A percentile compares a stretch with the other conserved stretches of the same genome.
phyloP scores from a whole-genome alignment of 2,113 vertebrate species.

The Ramphastos sulfuratus region DNA sequence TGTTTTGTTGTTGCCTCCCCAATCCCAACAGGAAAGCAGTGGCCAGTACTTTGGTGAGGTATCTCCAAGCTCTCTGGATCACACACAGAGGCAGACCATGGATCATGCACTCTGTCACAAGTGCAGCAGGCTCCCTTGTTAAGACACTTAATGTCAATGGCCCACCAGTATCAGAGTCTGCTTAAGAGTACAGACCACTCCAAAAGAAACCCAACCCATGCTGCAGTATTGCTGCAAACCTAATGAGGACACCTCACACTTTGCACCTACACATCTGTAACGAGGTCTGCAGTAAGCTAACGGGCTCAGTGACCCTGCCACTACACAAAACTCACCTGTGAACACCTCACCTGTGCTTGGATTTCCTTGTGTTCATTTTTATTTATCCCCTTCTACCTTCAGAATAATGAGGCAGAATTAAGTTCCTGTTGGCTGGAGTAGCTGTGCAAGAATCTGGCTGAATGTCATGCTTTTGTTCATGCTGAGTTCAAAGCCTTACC shows the following conservation, averaged over 20 bases:
- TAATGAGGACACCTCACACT: background rate
- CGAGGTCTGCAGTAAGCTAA: background rate
- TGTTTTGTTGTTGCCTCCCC: background rate
- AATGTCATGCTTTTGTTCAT: background rate
- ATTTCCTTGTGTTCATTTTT: background rate
- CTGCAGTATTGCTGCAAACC: background rate
- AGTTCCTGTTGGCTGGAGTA: background rate
- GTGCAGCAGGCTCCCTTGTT: background rate
- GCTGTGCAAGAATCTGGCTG: background rate
- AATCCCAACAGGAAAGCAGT: background rate
- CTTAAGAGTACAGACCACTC: background rate
- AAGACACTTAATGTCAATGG: background rate
- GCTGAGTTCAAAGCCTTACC: background rate
- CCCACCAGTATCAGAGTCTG: background rate
- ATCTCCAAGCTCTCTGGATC: background rate
- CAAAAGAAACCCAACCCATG: background rate
- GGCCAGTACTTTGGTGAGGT: background rate
- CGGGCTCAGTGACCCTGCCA: background rate
- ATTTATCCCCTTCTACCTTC: background rate
- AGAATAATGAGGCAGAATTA: background rate
- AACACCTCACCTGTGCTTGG: background rate
- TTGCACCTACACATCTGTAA: background rate
- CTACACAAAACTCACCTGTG: background rate
- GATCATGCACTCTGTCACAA: no score
- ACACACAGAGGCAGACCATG: background rate